phyloP scores from a whole-genome alignment of 2,888 invertebrate genomes.

The Brachylomia viminalis region DNA sequence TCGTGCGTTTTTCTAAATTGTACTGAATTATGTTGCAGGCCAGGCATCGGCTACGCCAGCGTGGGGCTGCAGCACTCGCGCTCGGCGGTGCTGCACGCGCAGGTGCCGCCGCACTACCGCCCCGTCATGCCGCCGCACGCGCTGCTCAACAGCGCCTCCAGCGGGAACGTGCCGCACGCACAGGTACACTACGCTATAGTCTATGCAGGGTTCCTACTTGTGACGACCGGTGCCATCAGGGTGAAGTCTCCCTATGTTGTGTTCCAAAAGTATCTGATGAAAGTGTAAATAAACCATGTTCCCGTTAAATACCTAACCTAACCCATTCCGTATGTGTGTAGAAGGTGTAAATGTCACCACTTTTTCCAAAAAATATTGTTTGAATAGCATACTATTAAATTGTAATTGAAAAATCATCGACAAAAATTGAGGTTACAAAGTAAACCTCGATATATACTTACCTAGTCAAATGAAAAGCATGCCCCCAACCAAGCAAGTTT shows the following conservation, averaged over 20 bases:
- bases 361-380: no score
- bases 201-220: not conserved
- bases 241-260: not conserved
- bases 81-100: conserved; percentile 93
- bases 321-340: no score
- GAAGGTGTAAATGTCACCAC: no score
- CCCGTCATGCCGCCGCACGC: conserved; percentile 87
- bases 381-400: no score
- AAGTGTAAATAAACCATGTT: no score
- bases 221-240: not conserved
- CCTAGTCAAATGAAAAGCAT: no score
- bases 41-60: conserved; percentile 85
- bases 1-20: not conserved
- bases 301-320: no score
- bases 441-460: no score
- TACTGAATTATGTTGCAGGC: conserved; percentile 75
- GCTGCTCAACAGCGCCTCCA: conserved; percentile 91
- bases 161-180: conserved; percentile 91
- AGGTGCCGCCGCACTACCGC: conserved; percentile 89
- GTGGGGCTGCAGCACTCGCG: conserved; percentile 92
- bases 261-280: no score
- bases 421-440: no score
- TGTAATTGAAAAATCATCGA: no score
- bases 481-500: no score
- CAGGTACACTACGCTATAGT: conserved; percentile 74